Evolutionary conservation across 2,113 vertebrate genomes (phyloP), one percentile per base, ranked within the genome.

Genomic region (Dasyurus viverrinus): DNA sequence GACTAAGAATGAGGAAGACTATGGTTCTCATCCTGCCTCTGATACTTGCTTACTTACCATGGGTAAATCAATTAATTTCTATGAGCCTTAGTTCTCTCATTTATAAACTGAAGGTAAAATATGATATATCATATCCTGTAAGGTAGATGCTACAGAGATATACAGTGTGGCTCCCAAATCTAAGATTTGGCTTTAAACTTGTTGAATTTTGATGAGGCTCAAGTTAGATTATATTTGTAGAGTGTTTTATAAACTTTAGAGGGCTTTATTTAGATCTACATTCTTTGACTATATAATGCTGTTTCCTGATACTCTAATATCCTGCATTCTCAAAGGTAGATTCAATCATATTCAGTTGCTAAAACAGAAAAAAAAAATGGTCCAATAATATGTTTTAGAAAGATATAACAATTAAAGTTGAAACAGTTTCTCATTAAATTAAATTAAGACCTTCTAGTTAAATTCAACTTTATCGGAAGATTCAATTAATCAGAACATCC

Each of bases 401-500:
- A 90, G 55, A 93, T 4, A 89, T 93, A 84, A 84, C 53, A 91
- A 26, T 24, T 68, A 57, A 8, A 52, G 27, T 92, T 68, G 54
- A 94, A 93, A 92, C 10, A 84, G 54, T n/a, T 76, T 76, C 60
- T 76, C 19, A n/a, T n/a, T 76, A 76, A 76, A 68, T 68, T 68
- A 68, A 68, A n/a, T 76, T n/a, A 76, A 76, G 60, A 76, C 4
- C n/a, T 76, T 76, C 60, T 76, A 48, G 90, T 90, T 91, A 92
- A 94, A 12, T 68, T 92, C 53, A 89, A 24, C 23, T 93, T 68
- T 92, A 89, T 93, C 42, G 5, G 54, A 95, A 96, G 90, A 53
- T 90, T 27, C 55, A 93, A 42, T 52, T 93, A 92, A 89, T 47
- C 94, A 26, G 54, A 97, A 68, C 23, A 22, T 47, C 30, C 60